phyloP scores from a whole-genome alignment of 2,888 invertebrate species.

The Drosophila robusta region DNA sequence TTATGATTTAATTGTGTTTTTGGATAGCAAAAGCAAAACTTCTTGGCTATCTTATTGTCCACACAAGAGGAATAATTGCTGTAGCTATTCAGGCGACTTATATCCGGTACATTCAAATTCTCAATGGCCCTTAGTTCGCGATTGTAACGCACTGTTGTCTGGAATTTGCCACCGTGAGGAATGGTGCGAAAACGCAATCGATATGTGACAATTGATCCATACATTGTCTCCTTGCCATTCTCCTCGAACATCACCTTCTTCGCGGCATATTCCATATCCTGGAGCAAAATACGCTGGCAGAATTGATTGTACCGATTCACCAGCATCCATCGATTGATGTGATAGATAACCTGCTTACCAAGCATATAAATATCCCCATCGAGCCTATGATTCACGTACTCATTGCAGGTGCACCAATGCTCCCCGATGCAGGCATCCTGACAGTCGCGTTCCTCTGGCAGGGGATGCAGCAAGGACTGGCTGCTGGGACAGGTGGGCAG shows the following conservation, averaged over 20 bases:
- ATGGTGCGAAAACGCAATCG: conserved; percentile 87
- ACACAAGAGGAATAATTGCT: conserved; percentile 85
- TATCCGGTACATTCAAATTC: conserved; percentile 85
- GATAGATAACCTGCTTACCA: conserved; percentile 59
- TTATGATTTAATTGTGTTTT: background rate
- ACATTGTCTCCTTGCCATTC: conserved; percentile 10
- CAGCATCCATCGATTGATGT: conserved; percentile 62
- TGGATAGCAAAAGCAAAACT: conserved; percentile 60
- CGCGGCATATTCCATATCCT: conserved; percentile 38
- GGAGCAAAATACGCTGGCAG: conserved; percentile 41
- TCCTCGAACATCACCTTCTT: conserved; percentile 25
- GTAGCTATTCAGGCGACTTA: conserved; percentile 87
- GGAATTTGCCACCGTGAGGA: conserved; percentile 88
- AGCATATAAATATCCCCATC: conserved; percentile 75
- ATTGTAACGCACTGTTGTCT: conserved; percentile 88
- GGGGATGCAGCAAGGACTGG: conserved; percentile 87
- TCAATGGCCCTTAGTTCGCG: conserved; percentile 72
- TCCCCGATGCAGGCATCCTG: conserved; percentile 87
- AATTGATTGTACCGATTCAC: background rate
- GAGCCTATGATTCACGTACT: conserved; percentile 83
- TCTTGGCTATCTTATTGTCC: conserved; percentile 37
- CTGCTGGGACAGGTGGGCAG: conserved; percentile 87
- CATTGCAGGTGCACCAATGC: conserved; percentile 91
- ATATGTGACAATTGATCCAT: conserved; percentile 22
- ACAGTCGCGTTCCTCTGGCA: conserved; percentile 88